These are phyloP conservation scores for Periparus ater DNA, from an alignment of 2,797 vertebrate species.

Conservation along the genomic window DNA sequence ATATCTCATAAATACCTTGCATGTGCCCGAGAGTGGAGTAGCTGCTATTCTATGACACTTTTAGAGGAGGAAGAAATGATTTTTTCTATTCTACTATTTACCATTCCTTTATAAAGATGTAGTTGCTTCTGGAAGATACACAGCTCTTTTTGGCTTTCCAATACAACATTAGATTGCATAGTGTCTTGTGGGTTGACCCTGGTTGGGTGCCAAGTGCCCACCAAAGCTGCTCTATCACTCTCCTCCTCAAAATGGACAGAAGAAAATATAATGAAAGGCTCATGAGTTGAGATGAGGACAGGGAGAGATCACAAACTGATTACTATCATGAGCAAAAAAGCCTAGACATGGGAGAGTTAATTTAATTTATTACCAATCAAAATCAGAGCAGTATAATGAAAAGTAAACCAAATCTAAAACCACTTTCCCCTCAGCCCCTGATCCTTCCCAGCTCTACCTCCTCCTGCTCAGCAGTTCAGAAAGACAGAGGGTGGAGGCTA, in stretches of 20 bases:
- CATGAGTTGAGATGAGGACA: not conserved
- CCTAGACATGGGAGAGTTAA: not conserved
- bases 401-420: not conserved
- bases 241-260: not conserved
- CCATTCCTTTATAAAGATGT: not conserved
- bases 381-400: not conserved
- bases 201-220: not conserved
- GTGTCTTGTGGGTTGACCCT: not conserved
- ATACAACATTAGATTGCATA: not conserved
- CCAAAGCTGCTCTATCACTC: not conserved
- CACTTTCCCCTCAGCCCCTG: not conserved
- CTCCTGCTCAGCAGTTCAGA: not conserved
- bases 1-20: not conserved
- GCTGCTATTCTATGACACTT: not conserved
- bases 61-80: not conserved
- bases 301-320: not conserved
- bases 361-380: not conserved
- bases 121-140: not conserved
- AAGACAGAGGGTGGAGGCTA: not conserved
- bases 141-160: not conserved
- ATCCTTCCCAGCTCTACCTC: not conserved
- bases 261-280: not conserved
- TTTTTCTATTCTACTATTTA: not conserved
- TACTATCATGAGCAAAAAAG: not conserved
- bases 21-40: not conserved